A percentile compares a stretch with the other conserved stretches of the same genome.
These are phyloP conservation scores for Bilobella aurantiaca DNA, from an alignment of 1,140 invertebrate species.

Conservation along the genomic window DNA sequence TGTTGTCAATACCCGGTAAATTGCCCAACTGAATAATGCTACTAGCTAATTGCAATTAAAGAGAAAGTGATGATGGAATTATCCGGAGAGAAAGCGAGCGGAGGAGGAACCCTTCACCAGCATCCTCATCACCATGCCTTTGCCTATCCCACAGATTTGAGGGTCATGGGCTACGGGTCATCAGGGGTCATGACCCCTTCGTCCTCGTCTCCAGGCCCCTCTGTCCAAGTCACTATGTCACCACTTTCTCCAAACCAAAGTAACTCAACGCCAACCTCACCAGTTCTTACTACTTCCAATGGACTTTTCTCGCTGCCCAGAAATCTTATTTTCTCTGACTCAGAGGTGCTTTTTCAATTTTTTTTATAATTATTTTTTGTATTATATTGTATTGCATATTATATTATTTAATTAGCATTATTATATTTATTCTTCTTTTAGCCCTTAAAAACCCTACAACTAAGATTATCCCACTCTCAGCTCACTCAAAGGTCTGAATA, in stretches of 20 bases:
- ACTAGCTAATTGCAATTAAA: too few species aligned
- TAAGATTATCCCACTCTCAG: too few species aligned
- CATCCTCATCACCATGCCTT: slow-evolving; percentile 17
- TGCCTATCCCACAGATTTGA: slow-evolving; percentile 32
- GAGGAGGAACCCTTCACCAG: slow-evolving; percentile 21
- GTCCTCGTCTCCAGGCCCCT: background rate
- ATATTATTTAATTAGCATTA: background rate
- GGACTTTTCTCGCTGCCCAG: slow-evolving; percentile 19
- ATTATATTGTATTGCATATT: background rate
- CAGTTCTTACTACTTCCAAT: slow-evolving; percentile 11
- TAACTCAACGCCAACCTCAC: slow-evolving; percentile 2
- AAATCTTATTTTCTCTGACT: slow-evolving; percentile 31
- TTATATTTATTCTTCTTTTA: too few species aligned
- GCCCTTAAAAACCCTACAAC: too few species aligned
- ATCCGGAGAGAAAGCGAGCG: slow-evolving; percentile 27
- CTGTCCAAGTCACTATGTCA: slow-evolving; percentile 4
- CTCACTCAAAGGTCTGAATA: too few species aligned
- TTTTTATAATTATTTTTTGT: background rate
- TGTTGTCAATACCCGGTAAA: background rate
- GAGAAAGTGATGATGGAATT: slow-evolving; percentile 33
- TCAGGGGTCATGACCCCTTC: slow-evolving; percentile 1
- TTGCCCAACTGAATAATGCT: too few species aligned
- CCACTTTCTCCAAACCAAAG: background rate
- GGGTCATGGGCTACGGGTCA: slow-evolving; percentile 29
- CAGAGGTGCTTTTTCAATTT: slow-evolving; percentile 21